Evolutionary conservation across 2,113 vertebrate genomes (phyloP).

Genomic region (Calyptommatus sinebrachiatus): DNA sequence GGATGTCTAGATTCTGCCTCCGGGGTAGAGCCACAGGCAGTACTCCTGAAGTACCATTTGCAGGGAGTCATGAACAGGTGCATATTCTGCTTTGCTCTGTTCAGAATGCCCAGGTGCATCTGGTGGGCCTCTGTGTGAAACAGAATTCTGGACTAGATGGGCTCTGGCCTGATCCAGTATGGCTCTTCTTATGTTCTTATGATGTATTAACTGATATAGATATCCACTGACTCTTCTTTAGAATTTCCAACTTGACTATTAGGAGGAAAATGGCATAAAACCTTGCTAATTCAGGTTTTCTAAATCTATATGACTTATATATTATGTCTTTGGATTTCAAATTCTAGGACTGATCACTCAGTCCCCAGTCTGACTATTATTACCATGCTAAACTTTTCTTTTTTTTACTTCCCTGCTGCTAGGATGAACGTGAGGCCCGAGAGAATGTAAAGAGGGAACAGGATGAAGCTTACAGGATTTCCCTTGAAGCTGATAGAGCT

Average conservation of each 20-base stretch:
- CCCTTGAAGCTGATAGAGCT: constrained; percentile 95
- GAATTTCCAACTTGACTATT: neutral
- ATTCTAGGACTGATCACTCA: accelerated
- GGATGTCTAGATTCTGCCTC: too few species aligned
- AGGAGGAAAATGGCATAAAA: neutral
- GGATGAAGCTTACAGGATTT: constrained; percentile 95
- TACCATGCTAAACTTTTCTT: too few species aligned
- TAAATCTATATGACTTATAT: too few species aligned
- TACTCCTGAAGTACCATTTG: too few species aligned
- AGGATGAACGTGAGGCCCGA: constrained; percentile 97
- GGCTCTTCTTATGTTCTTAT: too few species aligned
- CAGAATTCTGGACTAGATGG: too few species aligned
- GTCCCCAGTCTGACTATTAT: neutral
- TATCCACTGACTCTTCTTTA: neutral
- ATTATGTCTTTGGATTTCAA: neutral
- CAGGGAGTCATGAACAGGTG: too few species aligned
- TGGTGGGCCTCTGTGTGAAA: too few species aligned
- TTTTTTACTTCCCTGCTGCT: neutral
- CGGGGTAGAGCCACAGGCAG: too few species aligned
- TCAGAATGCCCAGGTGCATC: too few species aligned
- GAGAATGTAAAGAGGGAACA: constrained; percentile 97
- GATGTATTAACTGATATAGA: neutral
- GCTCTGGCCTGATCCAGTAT: too few species aligned
- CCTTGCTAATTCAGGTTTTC: neutral
- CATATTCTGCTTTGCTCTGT: too few species aligned